Conservation (phyloP, 2,888 invertebrate genomes). For the Eudemis profundana region DNA sequence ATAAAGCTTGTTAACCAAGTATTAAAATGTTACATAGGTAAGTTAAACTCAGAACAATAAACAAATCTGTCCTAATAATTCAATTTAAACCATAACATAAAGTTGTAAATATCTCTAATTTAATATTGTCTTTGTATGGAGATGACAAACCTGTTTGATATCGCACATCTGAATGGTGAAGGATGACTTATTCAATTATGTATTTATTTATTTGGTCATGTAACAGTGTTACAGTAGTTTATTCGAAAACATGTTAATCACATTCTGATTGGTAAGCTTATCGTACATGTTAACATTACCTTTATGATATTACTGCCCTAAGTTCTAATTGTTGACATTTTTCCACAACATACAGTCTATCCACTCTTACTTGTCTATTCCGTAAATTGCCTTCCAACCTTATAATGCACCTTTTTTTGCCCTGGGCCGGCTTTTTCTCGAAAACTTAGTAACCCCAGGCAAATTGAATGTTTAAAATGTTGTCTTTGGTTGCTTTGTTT, state of each 20-base stretch:
- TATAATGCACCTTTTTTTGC: not conserved
- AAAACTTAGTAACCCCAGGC: not conserved
- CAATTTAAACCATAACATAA: slow-evolving; percentile 27
- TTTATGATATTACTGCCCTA: slow-evolving; percentile 9
- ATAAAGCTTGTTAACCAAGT: slow-evolving; percentile 9
- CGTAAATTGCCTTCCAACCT: not conserved
- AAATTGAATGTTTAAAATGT: not conserved
- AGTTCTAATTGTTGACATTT: slow-evolving; percentile 21
- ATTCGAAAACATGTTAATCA: slow-evolving; percentile 36
- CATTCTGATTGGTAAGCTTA: slow-evolving; percentile 24
- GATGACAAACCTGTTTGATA: slow-evolving; percentile 20
- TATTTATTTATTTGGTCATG: slow-evolving; percentile 46
- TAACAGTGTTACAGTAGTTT: slow-evolving; percentile 34
- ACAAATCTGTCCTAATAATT: slow-evolving; percentile 14
- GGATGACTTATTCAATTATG: slow-evolving; percentile 44
- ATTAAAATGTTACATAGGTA: not conserved
- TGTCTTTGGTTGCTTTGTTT: not conserved
- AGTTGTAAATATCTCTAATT: slow-evolving; percentile 46
- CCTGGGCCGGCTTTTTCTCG: not conserved
- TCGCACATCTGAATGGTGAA: slow-evolving; percentile 29
- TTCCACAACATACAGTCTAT: not conserved
- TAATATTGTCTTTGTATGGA: slow-evolving; percentile 15
- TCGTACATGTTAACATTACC: slow-evolving; percentile 28
- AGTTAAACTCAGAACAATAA: slow-evolving; percentile 9
- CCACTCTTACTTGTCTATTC: not conserved